A percentile compares a stretch with the other conserved stretches of the same genome.
Conservation (phyloP, 1,140 invertebrate genomes). For the Drosophila ogumai region DNA sequence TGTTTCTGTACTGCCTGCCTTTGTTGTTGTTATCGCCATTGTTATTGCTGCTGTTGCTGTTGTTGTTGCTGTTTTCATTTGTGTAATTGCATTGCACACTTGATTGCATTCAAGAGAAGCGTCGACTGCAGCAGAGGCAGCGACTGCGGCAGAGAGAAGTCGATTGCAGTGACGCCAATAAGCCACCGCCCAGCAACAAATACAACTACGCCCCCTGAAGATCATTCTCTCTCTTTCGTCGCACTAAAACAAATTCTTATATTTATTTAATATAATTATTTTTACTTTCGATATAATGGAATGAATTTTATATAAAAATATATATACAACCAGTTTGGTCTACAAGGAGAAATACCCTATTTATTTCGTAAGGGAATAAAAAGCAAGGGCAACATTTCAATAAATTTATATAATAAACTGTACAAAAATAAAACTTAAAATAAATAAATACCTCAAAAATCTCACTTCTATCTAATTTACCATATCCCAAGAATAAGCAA, state of each 20-base stretch:
- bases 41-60: slow-evolving; percentile 8
- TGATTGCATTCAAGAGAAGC: slow-evolving; percentile 66
- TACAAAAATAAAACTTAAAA: too few species aligned
- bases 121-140: slow-evolving; percentile 20
- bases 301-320: too few species aligned
- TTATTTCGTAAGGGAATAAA: too few species aligned
- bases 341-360: too few species aligned
- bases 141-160: slow-evolving; percentile 13
- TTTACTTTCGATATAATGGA: neutral
- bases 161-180: slow-evolving; percentile 68
- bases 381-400: too few species aligned
- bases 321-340: too few species aligned
- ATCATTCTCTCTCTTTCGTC: slow-evolving; percentile 14
- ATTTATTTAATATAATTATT: neutral
- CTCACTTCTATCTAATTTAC: too few species aligned
- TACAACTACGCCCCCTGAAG: slow-evolving; percentile 23
- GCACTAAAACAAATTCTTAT: slow-evolving; percentile 11
- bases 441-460: too few species aligned
- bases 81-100: slow-evolving; percentile 79
- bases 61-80: slow-evolving; percentile 64
- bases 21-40: slow-evolving; percentile 2
- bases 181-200: slow-evolving; percentile 48
- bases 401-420: too few species aligned
- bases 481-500: neutral
- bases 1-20: slow-evolving; percentile 29